phyloP scores from a whole-genome alignment of 2,113 vertebrate genomes.

The Dipodomys merriami region DNA sequence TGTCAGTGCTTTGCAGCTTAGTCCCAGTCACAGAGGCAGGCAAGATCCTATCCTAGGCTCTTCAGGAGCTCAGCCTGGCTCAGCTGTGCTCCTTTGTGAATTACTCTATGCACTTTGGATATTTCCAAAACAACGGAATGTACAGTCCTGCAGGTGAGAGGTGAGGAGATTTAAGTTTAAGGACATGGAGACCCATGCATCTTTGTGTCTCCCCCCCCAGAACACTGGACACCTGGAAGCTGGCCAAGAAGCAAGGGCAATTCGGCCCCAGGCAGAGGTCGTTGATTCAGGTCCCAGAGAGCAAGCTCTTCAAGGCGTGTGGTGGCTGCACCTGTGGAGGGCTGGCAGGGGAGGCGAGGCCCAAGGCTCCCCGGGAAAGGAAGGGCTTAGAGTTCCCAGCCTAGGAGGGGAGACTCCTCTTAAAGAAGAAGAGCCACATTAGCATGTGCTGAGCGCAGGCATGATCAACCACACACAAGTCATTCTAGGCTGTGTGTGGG shows the following conservation, averaged over 20 bases:
- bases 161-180: rapidly evolving
- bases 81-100: not conserved
- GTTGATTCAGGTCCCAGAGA: not conserved
- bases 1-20: too few species aligned
- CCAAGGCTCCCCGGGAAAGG: not conserved
- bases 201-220: too few species aligned
- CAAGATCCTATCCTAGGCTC: too few species aligned
- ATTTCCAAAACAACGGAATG: not conserved
- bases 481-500: not conserved
- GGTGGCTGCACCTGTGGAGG: not conserved
- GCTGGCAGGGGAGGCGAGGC: too few species aligned
- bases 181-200: not conserved
- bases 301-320: not conserved
- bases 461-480: not conserved
- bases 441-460: not conserved
- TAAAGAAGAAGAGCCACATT: not conserved
- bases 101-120: not conserved
- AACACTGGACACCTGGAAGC: too few species aligned
- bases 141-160: not conserved
- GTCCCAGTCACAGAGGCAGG: too few species aligned
- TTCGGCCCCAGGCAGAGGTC: too few species aligned
- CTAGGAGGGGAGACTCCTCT: not conserved
- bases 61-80: too few species aligned
- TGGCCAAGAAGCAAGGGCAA: too few species aligned
- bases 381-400: not conserved